Conservation (phyloP, 92 coral and sea anemone genomes). For the Palythoa grandis region DNA sequence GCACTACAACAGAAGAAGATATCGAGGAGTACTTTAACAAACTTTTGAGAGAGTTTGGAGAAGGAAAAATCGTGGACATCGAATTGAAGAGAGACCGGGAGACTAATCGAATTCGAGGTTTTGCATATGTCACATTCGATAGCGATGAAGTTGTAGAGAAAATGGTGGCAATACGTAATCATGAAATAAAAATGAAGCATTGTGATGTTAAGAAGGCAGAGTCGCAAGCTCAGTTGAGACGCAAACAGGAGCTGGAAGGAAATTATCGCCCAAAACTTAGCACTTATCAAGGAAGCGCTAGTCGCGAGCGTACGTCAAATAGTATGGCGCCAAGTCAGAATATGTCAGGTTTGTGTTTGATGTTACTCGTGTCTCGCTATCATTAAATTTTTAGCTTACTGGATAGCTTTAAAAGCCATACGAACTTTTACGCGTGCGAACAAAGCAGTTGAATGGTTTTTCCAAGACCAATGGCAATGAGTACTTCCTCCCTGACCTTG, state of each 20-base stretch:
- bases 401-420: background rate
- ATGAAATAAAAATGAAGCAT: conserved; percentile 92
- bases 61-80: conserved; percentile 85
- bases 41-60: conserved; percentile 76
- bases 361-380: too few relatives aligned
- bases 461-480: too few relatives aligned
- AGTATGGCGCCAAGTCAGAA: conserved; percentile 22
- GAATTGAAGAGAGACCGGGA: conserved; percentile 90
- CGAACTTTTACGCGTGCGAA: background rate
- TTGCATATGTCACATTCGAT: conserved; percentile 93
- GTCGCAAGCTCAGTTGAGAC: conserved; percentile 79
- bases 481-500: too few relatives aligned
- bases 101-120: conserved; percentile 91
- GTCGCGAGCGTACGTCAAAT: conserved; percentile 18
- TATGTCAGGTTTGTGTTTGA: conserved; percentile 26
- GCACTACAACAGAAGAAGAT: conserved; percentile 91
- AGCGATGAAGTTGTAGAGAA: conserved; percentile 90
- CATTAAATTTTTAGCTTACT: too few relatives aligned
- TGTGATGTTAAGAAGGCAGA: conserved; percentile 98
- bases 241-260: conserved; percentile 80
- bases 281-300: conserved; percentile 28
- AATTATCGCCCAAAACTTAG: conserved; percentile 33
- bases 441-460: conserved; percentile 18
- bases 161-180: conserved; percentile 77
- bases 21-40: conserved; percentile 82